Percentiles rank a stretch among this genome's conserved stretches.
These are phyloP conservation scores for Takifugu flavidus DNA, from an alignment of 2,113 vertebrate species.

Conservation along the genomic window DNA sequence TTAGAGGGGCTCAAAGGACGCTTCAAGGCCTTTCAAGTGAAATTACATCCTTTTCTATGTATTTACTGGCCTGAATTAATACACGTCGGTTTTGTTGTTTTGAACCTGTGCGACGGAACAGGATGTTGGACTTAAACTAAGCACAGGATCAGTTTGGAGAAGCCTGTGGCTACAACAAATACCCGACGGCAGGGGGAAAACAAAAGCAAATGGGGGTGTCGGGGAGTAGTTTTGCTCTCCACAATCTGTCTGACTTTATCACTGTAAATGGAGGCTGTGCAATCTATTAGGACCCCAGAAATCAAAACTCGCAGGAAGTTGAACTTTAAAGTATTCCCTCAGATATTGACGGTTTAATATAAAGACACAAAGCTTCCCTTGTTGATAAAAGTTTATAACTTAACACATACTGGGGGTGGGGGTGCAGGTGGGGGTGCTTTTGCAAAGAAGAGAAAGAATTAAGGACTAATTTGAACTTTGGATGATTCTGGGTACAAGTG, in stretches of 20 bases:
- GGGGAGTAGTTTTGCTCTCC: slow-evolving; percentile 25
- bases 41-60: slow-evolving; percentile 11
- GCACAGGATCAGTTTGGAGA: too few species aligned
- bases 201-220: too few species aligned
- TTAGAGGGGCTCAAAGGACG: neutral
- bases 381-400: neutral
- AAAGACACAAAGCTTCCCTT: neutral
- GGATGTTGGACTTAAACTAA: too few species aligned
- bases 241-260: slow-evolving; percentile 44
- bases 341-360: slow-evolving; percentile 11
- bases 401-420: neutral
- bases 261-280: slow-evolving; percentile 20
- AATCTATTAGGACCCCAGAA: slow-evolving; percentile 37
- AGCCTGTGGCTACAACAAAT: neutral
- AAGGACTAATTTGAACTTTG: too few species aligned
- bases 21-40: slow-evolving; percentile 24
- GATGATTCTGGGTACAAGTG: too few species aligned
- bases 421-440: neutral
- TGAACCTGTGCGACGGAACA: too few species aligned
- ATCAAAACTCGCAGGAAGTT: slow-evolving; percentile 41
- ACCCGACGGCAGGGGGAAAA: slow-evolving; percentile 17
- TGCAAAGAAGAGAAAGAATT: neutral
- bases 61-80: slow-evolving; percentile 16
- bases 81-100: slow-evolving; percentile 20
- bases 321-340: slow-evolving; percentile 26